A percentile compares a stretch with the other conserved stretches of the same genome.
These are phyloP conservation scores for Stenodera caucasica DNA, from an alignment of 2,888 invertebrate genomes.

Conservation along the genomic window DNA sequence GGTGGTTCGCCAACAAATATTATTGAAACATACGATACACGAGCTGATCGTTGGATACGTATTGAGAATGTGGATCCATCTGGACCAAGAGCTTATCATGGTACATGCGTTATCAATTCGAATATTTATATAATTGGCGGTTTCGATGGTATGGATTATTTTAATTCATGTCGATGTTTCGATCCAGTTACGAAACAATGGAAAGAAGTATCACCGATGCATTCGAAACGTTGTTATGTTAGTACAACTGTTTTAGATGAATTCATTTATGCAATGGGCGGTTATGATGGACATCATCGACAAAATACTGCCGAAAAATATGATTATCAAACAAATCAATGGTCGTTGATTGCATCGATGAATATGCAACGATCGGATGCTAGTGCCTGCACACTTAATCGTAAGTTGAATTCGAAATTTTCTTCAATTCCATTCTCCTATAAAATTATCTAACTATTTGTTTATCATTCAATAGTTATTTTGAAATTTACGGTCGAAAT, in stretches of 20 bases:
- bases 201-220: slow-evolving; percentile 91
- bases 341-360: slow-evolving; percentile 87
- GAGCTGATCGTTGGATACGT: slow-evolving; percentile 88
- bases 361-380: slow-evolving; percentile 87
- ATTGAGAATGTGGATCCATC: slow-evolving; percentile 78
- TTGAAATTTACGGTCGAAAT: no score
- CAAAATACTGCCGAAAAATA: slow-evolving; percentile 87
- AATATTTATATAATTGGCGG: slow-evolving; percentile 91
- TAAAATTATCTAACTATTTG: no score
- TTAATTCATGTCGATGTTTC: slow-evolving; percentile 63
- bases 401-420: no score
- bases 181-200: slow-evolving; percentile 82
- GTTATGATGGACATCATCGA: slow-evolving; percentile 83
- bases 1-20: slow-evolving; percentile 73
- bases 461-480: no score
- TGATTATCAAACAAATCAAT: slow-evolving; percentile 81
- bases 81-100: slow-evolving; percentile 90
- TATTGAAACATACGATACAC: slow-evolving; percentile 86
- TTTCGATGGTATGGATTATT: slow-evolving; percentile 72
- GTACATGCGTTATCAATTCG: slow-evolving; percentile 83
- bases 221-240: slow-evolving; percentile 83
- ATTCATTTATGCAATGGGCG: slow-evolving; percentile 84
- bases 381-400: slow-evolving; percentile 82
- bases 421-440: no score
- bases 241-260: slow-evolving; percentile 78